These are phyloP conservation scores for Calliphora vomitoria DNA, from an alignment of 2,888 invertebrate species.

Conservation along the genomic window DNA sequence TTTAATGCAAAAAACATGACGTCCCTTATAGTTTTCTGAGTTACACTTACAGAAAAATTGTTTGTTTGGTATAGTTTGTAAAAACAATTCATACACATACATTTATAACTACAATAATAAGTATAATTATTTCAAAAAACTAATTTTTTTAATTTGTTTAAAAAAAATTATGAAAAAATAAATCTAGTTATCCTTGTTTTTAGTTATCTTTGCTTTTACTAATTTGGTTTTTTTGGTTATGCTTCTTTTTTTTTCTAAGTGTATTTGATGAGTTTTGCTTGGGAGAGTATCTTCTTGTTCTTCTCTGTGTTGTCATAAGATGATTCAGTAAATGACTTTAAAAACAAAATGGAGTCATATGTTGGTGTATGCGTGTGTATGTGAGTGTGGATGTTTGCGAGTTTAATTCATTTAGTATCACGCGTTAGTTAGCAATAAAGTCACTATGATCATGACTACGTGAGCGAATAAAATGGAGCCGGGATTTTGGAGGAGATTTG, in stretches of 20 bases:
- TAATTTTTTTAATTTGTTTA: constrained; percentile 15
- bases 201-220: constrained; percentile 5
- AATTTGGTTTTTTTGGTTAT: not conserved
- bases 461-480: constrained; percentile 80
- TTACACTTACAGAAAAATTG: constrained; percentile 50
- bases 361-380: constrained; percentile 31
- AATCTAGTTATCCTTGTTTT: constrained; percentile 2
- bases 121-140: constrained; percentile 41
- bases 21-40: not conserved
- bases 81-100: constrained; percentile 46
- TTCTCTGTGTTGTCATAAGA: constrained; percentile 8
- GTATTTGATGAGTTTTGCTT: constrained; percentile 25
- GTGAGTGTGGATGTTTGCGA: constrained; percentile 6
- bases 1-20: constrained; percentile 26
- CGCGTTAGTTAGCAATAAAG: constrained; percentile 82
- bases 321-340: constrained; percentile 29
- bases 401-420: constrained; percentile 80
- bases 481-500: constrained; percentile 79
- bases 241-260: constrained; percentile 34
- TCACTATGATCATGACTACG: constrained; percentile 81
- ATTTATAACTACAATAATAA: constrained; percentile 54
- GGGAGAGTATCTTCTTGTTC: not conserved
- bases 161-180: constrained; percentile 47
- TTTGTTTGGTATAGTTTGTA: not conserved
- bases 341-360: constrained; percentile 50